Conservation (phyloP, 2,888 invertebrate genomes). For the Brachyptera putata region DNA sequence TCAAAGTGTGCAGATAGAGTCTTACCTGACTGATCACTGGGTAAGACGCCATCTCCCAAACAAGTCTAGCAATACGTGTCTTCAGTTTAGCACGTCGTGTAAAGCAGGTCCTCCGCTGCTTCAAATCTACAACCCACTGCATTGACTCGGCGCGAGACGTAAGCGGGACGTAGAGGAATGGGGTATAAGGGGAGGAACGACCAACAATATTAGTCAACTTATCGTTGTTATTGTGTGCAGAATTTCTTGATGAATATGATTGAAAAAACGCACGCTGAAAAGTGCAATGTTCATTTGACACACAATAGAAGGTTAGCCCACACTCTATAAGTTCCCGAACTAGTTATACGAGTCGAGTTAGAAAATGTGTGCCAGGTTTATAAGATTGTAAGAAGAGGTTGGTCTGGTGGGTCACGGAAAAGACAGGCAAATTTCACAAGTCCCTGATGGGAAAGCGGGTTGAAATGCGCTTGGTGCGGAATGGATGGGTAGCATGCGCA, state of each 20-base stretch:
- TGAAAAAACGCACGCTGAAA: no score
- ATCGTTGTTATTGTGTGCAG: neutral
- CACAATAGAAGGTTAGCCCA: slow-evolving; percentile 1
- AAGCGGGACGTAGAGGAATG: neutral
- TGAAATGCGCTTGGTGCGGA: neutral
- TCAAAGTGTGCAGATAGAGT: neutral
- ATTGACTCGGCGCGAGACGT: slow-evolving; percentile 22
- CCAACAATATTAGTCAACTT: neutral
- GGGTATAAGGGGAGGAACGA: neutral
- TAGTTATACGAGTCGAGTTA: neutral
- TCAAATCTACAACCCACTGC: slow-evolving; percentile 28
- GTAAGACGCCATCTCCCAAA: slow-evolving; percentile 28
- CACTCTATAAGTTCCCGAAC: neutral
- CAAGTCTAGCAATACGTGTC: slow-evolving; percentile 24
- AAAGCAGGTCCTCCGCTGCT: slow-evolving; percentile 23
- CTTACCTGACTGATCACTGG: slow-evolving; percentile 26
- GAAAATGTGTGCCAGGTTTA: neutral
- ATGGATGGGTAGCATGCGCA: slow-evolving; percentile 22
- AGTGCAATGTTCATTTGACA: neutral
- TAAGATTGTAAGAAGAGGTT: slow-evolving; percentile 3
- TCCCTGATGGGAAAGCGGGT: neutral
- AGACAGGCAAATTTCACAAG: slow-evolving; percentile 12
- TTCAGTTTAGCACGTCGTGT: slow-evolving; percentile 24
- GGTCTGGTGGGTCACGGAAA: slow-evolving; percentile 8
- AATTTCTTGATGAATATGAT: no score